A percentile compares a stretch with the other conserved stretches of the same genome.
Evolutionary conservation across 1,140 invertebrate genomes (phyloP).

Genomic region (Drosophila ananassae): DNA sequence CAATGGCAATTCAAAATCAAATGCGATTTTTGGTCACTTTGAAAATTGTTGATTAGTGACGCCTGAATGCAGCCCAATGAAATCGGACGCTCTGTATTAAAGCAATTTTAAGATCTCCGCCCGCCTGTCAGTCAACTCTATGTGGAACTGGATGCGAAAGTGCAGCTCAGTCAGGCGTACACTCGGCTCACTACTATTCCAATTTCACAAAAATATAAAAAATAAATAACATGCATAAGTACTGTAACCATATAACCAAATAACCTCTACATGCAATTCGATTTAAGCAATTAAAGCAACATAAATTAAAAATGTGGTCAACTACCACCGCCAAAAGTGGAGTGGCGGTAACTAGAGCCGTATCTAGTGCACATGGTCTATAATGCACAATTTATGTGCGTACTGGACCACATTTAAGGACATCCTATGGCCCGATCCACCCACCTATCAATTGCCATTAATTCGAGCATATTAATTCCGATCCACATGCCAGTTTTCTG

Average conservation of each 20-base stretch:
- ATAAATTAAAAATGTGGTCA: conserved; percentile 79
- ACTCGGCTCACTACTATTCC: conserved; percentile 32
- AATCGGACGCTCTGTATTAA: conserved; percentile 52
- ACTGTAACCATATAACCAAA: conserved; percentile 26
- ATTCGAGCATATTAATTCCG: conserved; percentile 76
- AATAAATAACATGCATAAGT: conserved; percentile 26
- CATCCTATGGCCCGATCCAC: conserved; percentile 21
- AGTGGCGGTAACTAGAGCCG: conserved; percentile 49
- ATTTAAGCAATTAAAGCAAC: conserved; percentile 78
- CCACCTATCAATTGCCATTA: conserved; percentile 68
- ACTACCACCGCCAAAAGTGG: conserved; percentile 34
- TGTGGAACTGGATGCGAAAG: conserved; percentile 35
- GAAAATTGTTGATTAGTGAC: conserved; percentile 80
- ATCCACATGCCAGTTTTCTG: conserved; percentile 57
- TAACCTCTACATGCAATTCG: conserved; percentile 52
- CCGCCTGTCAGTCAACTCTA: conserved; percentile 31
- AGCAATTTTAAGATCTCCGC: conserved; percentile 52
- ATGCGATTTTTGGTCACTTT: conserved; percentile 81
- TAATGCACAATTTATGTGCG: background rate
- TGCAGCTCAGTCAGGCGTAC: conserved; percentile 27
- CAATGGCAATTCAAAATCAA: conserved; percentile 55
- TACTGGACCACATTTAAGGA: conserved; percentile 8
- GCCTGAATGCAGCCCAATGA: conserved; percentile 66
- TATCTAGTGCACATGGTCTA: conserved; percentile 3
- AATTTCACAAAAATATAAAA: conserved; percentile 44